phyloP scores from a whole-genome alignment of 2,113 vertebrate species.

The Pomatostomus ruficeps region DNA sequence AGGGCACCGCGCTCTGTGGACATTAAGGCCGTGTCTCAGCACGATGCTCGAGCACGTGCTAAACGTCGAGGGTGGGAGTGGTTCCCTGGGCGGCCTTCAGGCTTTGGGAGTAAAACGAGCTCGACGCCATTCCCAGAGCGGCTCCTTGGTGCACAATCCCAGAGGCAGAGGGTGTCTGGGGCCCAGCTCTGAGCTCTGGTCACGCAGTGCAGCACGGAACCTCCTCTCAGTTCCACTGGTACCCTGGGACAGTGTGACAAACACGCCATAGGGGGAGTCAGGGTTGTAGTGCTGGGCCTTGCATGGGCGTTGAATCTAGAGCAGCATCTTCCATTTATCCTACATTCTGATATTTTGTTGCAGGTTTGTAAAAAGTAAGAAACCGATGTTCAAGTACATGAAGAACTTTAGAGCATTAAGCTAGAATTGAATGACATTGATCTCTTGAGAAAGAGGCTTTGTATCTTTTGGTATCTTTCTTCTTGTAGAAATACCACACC shows the following conservation, averaged over 20 bases:
- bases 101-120: background rate
- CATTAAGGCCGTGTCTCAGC: background rate
- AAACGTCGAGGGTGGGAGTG: background rate
- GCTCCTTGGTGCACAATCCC: background rate
- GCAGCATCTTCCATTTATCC: background rate
- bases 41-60: rapidly evolving
- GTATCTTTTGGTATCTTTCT: background rate
- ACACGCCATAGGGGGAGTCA: background rate
- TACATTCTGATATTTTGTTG: background rate
- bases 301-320: background rate
- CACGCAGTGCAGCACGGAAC: background rate
- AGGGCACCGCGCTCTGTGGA: background rate
- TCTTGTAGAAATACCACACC: background rate
- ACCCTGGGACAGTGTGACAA: background rate
- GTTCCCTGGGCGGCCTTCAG: rapidly evolving
- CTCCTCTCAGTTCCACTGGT: background rate
- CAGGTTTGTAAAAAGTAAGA: background rate
- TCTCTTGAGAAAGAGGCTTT: background rate
- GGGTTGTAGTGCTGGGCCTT: background rate
- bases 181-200: background rate
- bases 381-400: background rate
- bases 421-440: background rate
- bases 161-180: background rate
- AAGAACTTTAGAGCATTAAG: background rate
- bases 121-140: rapidly evolving